phyloP scores from a whole-genome alignment of 2,113 vertebrate species.

The Tympanuchus pallidicinctus region DNA sequence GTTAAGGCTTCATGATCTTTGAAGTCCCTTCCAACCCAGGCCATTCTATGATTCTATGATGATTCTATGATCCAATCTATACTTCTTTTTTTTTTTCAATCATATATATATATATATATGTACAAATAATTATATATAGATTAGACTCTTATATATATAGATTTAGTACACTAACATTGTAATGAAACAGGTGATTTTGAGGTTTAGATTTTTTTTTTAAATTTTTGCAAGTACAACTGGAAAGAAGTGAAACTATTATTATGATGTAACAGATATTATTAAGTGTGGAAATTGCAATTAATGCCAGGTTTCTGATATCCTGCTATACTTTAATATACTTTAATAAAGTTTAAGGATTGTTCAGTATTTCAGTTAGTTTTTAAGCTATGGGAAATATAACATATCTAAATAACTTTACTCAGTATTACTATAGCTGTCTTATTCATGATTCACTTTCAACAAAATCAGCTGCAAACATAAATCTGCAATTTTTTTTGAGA shows the following conservation, averaged over 20 bases:
- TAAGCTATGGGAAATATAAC: not conserved
- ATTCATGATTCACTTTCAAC: not conserved
- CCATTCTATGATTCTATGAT: too few relatives aligned
- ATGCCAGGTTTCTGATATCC: not conserved
- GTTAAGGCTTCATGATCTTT: too few relatives aligned
- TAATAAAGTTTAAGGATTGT: not conserved
- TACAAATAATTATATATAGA: not conserved
- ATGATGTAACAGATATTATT: not conserved
- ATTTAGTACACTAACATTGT: not conserved
- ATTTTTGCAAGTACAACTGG: not conserved
- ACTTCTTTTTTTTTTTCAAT: accelerated
- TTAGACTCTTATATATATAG: not conserved
- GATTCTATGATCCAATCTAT: not conserved
- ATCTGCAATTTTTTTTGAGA: not conserved
- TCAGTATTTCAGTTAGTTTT: not conserved
- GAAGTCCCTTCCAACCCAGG: too few relatives aligned
- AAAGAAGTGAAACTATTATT: not conserved
- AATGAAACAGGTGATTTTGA: not conserved
- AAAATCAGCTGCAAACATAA: not conserved
- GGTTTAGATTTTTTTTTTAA: not conserved
- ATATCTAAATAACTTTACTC: not conserved
- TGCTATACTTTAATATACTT: not conserved
- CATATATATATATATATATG: too few relatives aligned
- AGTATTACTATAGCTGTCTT: not conserved
- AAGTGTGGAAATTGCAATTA: not conserved